Evolutionary conservation across 2,797 vertebrate species (phyloP).

Genomic region (Myotis findleyi): DNA sequence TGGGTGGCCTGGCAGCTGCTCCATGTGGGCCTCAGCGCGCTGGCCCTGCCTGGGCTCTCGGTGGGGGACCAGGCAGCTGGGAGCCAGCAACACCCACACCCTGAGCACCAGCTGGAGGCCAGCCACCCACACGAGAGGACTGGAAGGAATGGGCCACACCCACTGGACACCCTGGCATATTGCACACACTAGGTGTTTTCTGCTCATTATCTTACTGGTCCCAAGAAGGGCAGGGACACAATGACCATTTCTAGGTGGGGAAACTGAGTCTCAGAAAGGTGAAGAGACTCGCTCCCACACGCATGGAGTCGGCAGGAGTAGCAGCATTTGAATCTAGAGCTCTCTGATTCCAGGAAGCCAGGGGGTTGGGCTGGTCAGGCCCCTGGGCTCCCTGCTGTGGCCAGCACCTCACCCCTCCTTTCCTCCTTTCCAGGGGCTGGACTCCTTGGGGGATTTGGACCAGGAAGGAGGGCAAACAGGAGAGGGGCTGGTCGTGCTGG

Average conservation of each 20-base stretch:
- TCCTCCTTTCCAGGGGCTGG: conserved; percentile 53
- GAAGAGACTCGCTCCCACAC: neutral
- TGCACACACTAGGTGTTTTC: neutral
- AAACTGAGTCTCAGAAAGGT: neutral
- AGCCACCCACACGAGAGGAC: neutral
- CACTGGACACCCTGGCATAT: neutral
- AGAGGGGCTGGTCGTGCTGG: neutral
- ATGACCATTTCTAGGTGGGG: neutral
- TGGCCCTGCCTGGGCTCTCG: conserved; percentile 4
- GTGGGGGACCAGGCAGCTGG: conserved; percentile 12
- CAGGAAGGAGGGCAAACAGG: neutral
- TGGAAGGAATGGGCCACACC: neutral
- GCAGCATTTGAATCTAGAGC: neutral
- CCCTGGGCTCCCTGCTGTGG: neutral
- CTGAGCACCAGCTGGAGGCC: conserved; percentile 45
- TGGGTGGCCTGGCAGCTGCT: conserved; percentile 71
- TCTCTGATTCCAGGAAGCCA: neutral
- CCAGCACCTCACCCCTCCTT: neutral
- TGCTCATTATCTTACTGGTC: neutral
- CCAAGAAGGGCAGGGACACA: neutral
- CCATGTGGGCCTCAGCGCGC: neutral
- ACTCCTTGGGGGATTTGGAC: conserved; percentile 59
- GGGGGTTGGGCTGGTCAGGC: neutral
- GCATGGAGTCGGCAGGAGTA: too few relatives aligned
- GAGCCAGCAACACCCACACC: neutral